Evolutionary conservation across 1,140 invertebrate species (phyloP), one percentile per base, ranked within the genome.

Genomic region (Lordiphosa stackelbergi): DNA sequence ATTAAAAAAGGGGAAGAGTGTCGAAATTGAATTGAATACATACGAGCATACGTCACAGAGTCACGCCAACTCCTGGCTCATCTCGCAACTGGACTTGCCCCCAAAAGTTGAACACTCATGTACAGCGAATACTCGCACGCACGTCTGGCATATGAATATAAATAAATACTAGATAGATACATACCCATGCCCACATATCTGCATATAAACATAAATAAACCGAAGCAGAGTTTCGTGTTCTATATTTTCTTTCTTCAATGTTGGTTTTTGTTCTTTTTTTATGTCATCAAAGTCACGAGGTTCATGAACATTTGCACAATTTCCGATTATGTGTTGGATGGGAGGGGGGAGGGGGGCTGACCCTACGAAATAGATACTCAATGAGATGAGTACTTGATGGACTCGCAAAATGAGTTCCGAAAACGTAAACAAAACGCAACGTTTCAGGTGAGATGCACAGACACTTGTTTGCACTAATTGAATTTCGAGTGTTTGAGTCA

Each of bases 281-380:
- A 64, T 74, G 70, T 73, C 70, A 73, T 59, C 64, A 73, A 55
- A 73, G 71, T 73, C 71, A 73, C 71, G 71, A 59, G 71, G 70
- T 61, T 43, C 19, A 19, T 19, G 19, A 19, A 19, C 24, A 34
- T 35, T 59, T 41, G 38, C 16, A 48, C 16, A 70, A 63, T 56
- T 43, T 42, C 19, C 47, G 22, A 46, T 66, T 66, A 16, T 61
- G 35, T 31, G 12, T 35, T 34, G 24, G 8, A 22, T 13, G 12
- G 35, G 9, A 40, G 16, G 34, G 53, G 55, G 52, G 61, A 41
- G 41, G 53, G 55, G 52, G 61, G 40, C 35, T 51, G 47, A 54
- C 22, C 5, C 28, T 31, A 35, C 28, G 13, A 34, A 36, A 28
- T 28, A 28, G 5, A 28, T 28, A 28, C 24, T 7, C 28, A 31